Evolutionary conservation across 2,888 invertebrate genomes (phyloP), one percentile per base, ranked within the genome.

Genomic region (Lasioglossum morio): DNA sequence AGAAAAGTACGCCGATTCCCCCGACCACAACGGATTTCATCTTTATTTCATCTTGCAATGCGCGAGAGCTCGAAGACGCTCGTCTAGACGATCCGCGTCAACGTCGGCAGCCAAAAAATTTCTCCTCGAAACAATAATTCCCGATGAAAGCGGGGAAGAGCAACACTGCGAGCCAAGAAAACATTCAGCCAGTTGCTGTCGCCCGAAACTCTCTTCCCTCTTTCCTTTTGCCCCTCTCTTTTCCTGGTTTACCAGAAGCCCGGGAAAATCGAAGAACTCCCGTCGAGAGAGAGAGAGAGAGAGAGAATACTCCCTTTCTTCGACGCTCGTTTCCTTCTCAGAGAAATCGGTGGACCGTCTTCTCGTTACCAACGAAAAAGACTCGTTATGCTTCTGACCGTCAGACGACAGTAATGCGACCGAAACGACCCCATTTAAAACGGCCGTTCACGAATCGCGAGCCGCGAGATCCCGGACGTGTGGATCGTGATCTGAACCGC

Each of bases 71-170:
- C 89, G 89, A 85, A 80, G 81, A 85, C 87, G 88, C 88, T 88
- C 79, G 92, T 92, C 92, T 92, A 90, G 91, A 91, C 92, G 92
- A 90, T 91, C 90, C 91, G 91, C 82, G 85, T 84, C 90, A 92
- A 90, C 82, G 80, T 79, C 23, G 66, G 48, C 72, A 73, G 69
- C 53, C 72, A 74, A 73, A 70, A 88, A 87, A 82, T 60, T 30
- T 46, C 63, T 16, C 48, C 16, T 23, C 77, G 78, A 83, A 86
- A 85, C 84, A 84, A 83, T 84, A 81, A 89, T 87, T 87, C 79
- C 46, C 78, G 79, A 82, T 81, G 89, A 80, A 87, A 83, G 74
- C 43, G 66, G 63, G 63, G 79, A 75, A 19, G 27, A 57, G 79
- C 27, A 69, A 77, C 84, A n/a, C n/a, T 81, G 82, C 82, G 76